Evolutionary conservation across 2,113 vertebrate species (phyloP), one percentile per base, ranked within the genome.

Genomic region (Anhinga anhinga): DNA sequence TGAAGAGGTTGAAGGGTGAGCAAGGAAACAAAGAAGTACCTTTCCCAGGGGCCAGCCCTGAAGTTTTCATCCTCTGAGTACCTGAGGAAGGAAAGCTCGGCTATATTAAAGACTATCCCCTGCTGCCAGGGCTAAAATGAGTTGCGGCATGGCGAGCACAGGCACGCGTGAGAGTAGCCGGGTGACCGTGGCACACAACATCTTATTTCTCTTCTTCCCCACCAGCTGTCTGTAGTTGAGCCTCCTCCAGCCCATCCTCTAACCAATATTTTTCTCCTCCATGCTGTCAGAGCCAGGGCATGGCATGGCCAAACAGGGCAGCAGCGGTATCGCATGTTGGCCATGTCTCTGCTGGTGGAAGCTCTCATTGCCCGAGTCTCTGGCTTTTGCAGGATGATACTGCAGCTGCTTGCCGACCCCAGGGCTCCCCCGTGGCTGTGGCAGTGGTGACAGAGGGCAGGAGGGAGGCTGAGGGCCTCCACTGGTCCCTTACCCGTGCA

Each of bases 401-500:
- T 70, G 44, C 23, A 16, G 73, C 59, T 76, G 34, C 55, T 61
- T 9, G 20, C 73, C 70, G 29, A 4, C 13, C 8, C 29, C 38
- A 34, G 53, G 78, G 11, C 10, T 18, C 38, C 47, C 19, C 38
- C 2, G 3, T 17, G 45, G 2, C 71, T 4, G 4, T 49, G 38
- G 50, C 6, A 11, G 6, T 1, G 16, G 30, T 67, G 53, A 30
- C 36, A 40, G 1, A 1, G 63, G 72, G 30, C 23, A 45, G 38
- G 11, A 27, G 20, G 7, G 44, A 12, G 3, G 13, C 10, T 0
- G 2, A 55, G 22, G 20, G 29, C 19, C 20, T 53, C 47, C 2
- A 2, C 53, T 29, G 53, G 12, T 11, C 17, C 55, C 66, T 45
- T 1, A 5, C 0, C 30, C 10, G 0, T 0, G 17, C 0, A 1